A percentile compares a stretch with the other conserved stretches of the same genome.
Evolutionary conservation across 1,140 invertebrate species (phyloP).

Genomic region (Akabosia matsudoensis): DNA sequence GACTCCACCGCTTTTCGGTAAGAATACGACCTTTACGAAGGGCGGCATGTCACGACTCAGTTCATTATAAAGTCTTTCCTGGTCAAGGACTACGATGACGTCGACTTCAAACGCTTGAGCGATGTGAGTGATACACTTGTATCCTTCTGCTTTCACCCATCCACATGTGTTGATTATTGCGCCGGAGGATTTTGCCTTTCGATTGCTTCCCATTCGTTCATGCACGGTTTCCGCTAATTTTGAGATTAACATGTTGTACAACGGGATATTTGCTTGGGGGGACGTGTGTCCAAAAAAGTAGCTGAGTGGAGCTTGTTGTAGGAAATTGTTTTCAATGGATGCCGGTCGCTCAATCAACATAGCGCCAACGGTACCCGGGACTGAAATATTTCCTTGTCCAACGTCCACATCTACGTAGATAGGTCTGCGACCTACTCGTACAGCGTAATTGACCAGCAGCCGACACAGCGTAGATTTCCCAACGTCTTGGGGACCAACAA

Average conservation of each 20-base stretch:
- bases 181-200: slow-evolving; percentile 84
- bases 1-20: slow-evolving; percentile 94
- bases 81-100: slow-evolving; percentile 92
- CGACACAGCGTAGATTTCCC: slow-evolving; percentile 91
- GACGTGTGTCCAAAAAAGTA: slow-evolving; percentile 90
- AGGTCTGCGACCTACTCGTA: slow-evolving; percentile 75
- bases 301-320: slow-evolving; percentile 82
- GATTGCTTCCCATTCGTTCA: slow-evolving; percentile 78
- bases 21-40: slow-evolving; percentile 86
- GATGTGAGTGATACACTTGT: slow-evolving; percentile 75
- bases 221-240: slow-evolving; percentile 81
- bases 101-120: slow-evolving; percentile 91
- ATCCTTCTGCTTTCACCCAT: slow-evolving; percentile 89
- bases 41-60: slow-evolving; percentile 86
- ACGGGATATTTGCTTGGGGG: slow-evolving; percentile 70
- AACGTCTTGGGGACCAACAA: slow-evolving; percentile 92
- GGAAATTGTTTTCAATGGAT: slow-evolving; percentile 80
- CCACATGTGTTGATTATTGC: slow-evolving; percentile 97
- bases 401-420: slow-evolving; percentile 96
- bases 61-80: slow-evolving; percentile 93
- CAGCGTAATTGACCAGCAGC: slow-evolving; percentile 90
- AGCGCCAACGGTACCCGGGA: slow-evolving; percentile 87
- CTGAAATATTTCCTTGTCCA: slow-evolving; percentile 87
- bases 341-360: slow-evolving; percentile 85
- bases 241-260: slow-evolving; percentile 82